Evolutionary conservation across 1,140 invertebrate genomes (phyloP).

Genomic region (Luehdorfia chinensis): DNA sequence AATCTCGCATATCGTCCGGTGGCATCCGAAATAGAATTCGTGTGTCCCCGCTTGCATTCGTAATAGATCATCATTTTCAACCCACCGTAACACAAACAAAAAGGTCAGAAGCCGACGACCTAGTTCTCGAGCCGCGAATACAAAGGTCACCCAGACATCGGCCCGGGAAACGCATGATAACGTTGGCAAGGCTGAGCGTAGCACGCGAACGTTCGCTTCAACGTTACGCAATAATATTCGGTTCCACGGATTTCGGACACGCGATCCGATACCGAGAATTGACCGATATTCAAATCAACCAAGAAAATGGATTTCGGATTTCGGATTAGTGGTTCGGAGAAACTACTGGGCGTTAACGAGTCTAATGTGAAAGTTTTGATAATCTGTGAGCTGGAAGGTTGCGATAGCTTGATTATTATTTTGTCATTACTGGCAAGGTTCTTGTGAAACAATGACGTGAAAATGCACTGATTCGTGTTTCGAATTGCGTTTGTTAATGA

Average conservation of each 20-base stretch:
- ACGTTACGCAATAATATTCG: conserved; percentile 40
- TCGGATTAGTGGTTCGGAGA: neutral
- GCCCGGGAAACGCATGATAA: conserved; percentile 60
- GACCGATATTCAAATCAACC: conserved; percentile 8
- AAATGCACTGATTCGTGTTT: no score
- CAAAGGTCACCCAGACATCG: conserved; percentile 65
- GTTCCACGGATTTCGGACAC: conserved; percentile 10
- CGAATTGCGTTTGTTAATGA: no score
- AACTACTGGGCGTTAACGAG: neutral
- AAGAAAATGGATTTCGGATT: conserved; percentile 12
- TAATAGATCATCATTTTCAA: conserved; percentile 50
- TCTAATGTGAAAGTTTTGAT: neutral
- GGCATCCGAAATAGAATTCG: conserved; percentile 51
- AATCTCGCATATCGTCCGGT: conserved; percentile 14
- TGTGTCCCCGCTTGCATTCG: conserved; percentile 31
- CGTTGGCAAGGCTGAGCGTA: conserved; percentile 49
- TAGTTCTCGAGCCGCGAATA: conserved; percentile 55
- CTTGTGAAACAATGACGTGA: no score
- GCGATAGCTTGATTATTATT: neutral
- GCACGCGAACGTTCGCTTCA: conserved; percentile 37
- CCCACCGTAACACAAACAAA: conserved; percentile 59
- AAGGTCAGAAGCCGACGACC: conserved; percentile 70
- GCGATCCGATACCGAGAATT: conserved; percentile 18
- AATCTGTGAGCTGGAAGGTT: neutral
- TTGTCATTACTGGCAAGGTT: no score